Evolutionary conservation across 2,113 vertebrate genomes (phyloP), one percentile per base, ranked within the genome.

Genomic region (Cyanocitta stelleri): DNA sequence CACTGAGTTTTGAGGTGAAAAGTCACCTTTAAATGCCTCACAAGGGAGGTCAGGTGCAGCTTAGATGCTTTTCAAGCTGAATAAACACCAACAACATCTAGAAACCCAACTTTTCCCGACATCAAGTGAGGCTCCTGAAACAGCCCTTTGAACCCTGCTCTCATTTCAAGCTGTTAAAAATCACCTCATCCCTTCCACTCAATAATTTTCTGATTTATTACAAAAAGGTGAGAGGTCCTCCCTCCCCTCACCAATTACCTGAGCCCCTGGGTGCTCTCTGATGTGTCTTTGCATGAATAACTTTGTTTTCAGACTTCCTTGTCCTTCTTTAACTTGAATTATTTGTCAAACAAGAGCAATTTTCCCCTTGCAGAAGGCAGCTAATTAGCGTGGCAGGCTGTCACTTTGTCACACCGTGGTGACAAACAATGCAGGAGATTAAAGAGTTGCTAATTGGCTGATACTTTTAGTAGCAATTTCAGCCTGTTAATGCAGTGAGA

Each of bases 391-490:
- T 37, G 62, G 73, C 72, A 73, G 51, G 48, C 90, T 85, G 64
- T 96, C 91, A 93, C 79, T 87, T 83, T 97, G 93, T 96, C 97
- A 97, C 93, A 84, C 39, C 10, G 8, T 1, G 83, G 84, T 93
- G 95, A 90, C 83, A 95, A 87, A 97, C 76, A 97, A 87, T 95
- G 86, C 59, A 71, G 85, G 90, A 89, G 76, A 96, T 95, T 96
- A 96, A 97, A 95, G 93, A 96, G 83, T 78, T 92, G 77, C 55
- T 98, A 97, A 98, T 94, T 97, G 85, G 87, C 61, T 44, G 79
- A 92, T 91, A 64, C 48, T 83, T 64, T 91, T 80, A 94, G 80
- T 75, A 85, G 89, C 91, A 97, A 90, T 93, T 96, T 89, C 80
- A 69, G n/a, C 94, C 58, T 52, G 59, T 54, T 95, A 95, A 96